Conservation (phyloP, 2,113 vertebrate species). For the Nymphicus hollandicus region DNA sequence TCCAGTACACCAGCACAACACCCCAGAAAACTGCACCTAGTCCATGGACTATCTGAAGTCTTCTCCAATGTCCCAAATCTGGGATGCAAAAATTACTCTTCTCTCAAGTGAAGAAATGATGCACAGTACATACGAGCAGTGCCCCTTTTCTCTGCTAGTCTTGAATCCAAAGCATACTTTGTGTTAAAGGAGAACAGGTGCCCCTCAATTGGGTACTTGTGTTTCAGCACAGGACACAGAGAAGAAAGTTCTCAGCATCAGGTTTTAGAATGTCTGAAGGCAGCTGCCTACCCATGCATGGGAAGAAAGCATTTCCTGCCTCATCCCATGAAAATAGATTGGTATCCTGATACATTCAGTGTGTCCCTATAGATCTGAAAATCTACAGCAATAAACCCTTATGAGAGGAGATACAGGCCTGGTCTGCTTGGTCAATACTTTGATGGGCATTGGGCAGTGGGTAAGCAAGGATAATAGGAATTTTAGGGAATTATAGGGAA, state of each 20-base stretch:
- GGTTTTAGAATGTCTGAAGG: neutral
- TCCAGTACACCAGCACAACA: neutral
- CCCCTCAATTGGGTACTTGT: neutral
- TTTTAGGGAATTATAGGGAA: neutral
- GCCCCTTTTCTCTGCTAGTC: neutral
- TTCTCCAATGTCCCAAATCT: neutral
- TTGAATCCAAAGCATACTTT: neutral
- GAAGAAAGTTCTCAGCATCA: neutral
- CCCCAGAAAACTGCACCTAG: neutral
- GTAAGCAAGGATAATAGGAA: neutral
- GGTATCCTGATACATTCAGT: neutral
- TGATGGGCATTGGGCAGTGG: accelerated
- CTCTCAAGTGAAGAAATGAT: neutral
- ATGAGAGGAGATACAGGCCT: neutral
- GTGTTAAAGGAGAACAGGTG: neutral
- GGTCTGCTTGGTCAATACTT: neutral
- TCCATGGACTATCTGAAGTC: neutral
- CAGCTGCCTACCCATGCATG: neutral
- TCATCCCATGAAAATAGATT: neutral
- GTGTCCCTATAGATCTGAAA: neutral
- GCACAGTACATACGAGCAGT: neutral
- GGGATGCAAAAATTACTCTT: neutral
- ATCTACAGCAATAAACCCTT: neutral
- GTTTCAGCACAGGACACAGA: neutral
- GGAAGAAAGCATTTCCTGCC: neutral